A percentile compares a stretch with the other conserved stretches of the same genome.
Evolutionary conservation across 2,113 vertebrate genomes (phyloP).

Genomic region (Megaceryle maxima): DNA sequence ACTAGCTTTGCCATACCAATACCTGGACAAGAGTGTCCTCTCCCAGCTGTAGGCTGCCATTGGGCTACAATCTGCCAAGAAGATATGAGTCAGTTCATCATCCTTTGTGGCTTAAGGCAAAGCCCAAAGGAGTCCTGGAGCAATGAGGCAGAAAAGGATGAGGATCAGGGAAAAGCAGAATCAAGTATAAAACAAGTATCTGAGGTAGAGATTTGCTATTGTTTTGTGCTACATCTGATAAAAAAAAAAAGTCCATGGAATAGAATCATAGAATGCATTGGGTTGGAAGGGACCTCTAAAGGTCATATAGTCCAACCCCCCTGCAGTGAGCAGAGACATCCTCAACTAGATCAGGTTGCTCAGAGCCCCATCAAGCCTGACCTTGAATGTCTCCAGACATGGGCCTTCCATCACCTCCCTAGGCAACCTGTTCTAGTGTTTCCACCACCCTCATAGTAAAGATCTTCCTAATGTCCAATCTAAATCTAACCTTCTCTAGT

Average conservation of each 20-base stretch:
- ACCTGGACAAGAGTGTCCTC: background rate
- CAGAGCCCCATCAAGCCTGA: too few relatives aligned
- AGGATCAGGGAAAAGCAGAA: background rate
- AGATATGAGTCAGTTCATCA: background rate
- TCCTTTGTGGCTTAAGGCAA: background rate
- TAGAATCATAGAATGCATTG: too few relatives aligned
- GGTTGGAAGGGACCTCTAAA: too few relatives aligned
- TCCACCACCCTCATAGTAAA: too few relatives aligned
- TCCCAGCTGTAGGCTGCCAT: background rate
- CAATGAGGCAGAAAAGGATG: background rate
- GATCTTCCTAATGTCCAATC: too few relatives aligned
- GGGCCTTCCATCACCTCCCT: too few relatives aligned
- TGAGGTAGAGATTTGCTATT: background rate
- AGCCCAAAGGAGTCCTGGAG: background rate
- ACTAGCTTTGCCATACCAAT: background rate
- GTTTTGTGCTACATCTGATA: background rate
- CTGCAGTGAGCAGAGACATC: too few relatives aligned
- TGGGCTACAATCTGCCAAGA: background rate
- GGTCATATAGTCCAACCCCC: too few relatives aligned
- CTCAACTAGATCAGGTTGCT: too few relatives aligned
- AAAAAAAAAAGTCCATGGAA: background rate
- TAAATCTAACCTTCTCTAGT: too few relatives aligned
- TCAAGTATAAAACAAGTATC: background rate
- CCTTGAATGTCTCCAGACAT: too few relatives aligned
- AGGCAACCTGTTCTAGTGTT: too few relatives aligned